Base-by-base conservation (phyloP, 1,140 invertebrate species). In the Phenacoccus solenopsis region DNA sequence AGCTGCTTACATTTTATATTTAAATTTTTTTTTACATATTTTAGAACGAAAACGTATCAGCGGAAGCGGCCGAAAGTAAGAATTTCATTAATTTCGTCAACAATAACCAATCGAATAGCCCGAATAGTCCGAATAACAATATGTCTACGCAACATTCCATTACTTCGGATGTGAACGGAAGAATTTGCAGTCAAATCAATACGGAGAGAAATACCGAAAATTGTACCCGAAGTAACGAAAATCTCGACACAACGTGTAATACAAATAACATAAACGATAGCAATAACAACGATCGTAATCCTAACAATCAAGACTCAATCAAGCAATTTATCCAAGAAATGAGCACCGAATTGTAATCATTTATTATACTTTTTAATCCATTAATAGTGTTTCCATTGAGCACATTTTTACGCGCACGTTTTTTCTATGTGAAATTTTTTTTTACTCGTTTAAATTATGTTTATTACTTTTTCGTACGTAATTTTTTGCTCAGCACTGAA, bases 271-370 rank as follows among this genome's bases (percentile, higher is more conserved):
- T 10, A 4, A 64, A 64, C 22, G 59, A 64, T 49, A 49, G 16
- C 21, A 64, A 24, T 24, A 64, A 64, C 25, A 64, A 64, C 25
- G 25, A 64, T 64, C 59, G 16, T 24, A 64, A 64, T 64, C 59
- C 22, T 13, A 64, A 64, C 25, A 16, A 20, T 7, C 59, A 64
- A 7, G 59, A 25, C 25, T 10, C 25, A 49, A 22, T 27, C 12
- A 64, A 64, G 25, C 59, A 64, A 64, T 64, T 64, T 25, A 64
- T 64, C 5, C 59, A 64, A 27, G 59, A 64, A 27, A 64, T 64
- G 59, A 64, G 59, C 16, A 64, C 59, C 3, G 59, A 64, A 64
- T 64, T 64, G 59, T 64, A 64, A 16, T 9, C 3, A 10, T 38
- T n/a, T 9, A 9, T 38, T 38, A n/a, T 38, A 38, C n/a, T 9